A percentile compares a stretch with the other conserved stretches of the same genome.
Evolutionary conservation across 1,140 invertebrate species (phyloP).

Genomic region (Lethocerus indicus): DNA sequence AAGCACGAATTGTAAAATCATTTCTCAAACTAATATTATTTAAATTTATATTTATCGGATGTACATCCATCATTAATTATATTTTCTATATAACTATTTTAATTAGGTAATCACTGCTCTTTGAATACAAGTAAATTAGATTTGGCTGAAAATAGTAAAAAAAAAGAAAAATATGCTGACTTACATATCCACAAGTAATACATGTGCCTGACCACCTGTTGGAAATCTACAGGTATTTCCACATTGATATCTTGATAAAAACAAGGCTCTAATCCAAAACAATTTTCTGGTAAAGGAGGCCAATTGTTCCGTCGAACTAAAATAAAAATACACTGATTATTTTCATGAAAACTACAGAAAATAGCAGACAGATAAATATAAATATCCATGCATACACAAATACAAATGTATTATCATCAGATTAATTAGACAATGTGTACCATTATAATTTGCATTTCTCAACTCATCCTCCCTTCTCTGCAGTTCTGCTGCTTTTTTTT

Average conservation of each 20-base stretch:
- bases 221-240: slow-evolving; percentile 97
- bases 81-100: too few relatives aligned
- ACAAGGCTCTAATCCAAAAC: slow-evolving; percentile 69
- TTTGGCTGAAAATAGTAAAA: slow-evolving; percentile 5
- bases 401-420: background rate
- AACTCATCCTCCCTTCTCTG: slow-evolving; percentile 80
- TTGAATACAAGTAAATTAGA: background rate
- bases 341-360: background rate
- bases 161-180: slow-evolving; percentile 25
- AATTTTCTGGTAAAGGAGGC: slow-evolving; percentile 86
- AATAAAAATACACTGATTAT: slow-evolving; percentile 16
- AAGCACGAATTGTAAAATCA: too few relatives aligned
- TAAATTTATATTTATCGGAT: too few relatives aligned
- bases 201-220: slow-evolving; percentile 80
- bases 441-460: slow-evolving; percentile 45
- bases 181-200: slow-evolving; percentile 97
- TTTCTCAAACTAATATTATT: too few relatives aligned
- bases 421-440: slow-evolving; percentile 23
- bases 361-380: background rate
- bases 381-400: background rate
- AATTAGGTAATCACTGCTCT: too few relatives aligned
- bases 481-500: slow-evolving; percentile 71
- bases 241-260: slow-evolving; percentile 99
- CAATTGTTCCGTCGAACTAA: slow-evolving; percentile 85
- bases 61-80: background rate